phyloP scores from a whole-genome alignment of 2,797 vertebrate genomes.

The Sebastes taczanowskii region DNA sequence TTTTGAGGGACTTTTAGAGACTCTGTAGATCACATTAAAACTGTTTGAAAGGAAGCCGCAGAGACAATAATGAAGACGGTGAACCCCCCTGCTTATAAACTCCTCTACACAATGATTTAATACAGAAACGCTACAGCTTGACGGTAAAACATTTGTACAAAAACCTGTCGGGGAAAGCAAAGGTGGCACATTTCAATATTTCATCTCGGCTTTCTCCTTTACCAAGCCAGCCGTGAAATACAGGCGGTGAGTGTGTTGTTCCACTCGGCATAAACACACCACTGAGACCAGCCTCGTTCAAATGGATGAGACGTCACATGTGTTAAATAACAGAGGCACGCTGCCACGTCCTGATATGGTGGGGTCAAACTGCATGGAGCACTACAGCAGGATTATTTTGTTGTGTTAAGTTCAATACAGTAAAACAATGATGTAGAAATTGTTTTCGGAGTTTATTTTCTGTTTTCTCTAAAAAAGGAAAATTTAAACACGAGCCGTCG shows the following conservation, averaged over 20 bases:
- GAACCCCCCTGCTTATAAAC: background rate
- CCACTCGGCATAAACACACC: conserved; percentile 13
- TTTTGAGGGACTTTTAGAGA: background rate
- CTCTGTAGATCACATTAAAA: background rate
- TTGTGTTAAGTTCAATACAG: background rate
- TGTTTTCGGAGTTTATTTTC: background rate
- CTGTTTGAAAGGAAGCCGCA: background rate
- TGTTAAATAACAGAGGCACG: conserved; percentile 36
- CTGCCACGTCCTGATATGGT: conserved; percentile 15
- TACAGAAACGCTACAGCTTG: background rate
- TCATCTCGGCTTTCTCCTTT: conserved; percentile 15
- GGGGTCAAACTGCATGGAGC: background rate
- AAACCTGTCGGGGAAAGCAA: conserved; percentile 4
- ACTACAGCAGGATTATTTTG: background rate
- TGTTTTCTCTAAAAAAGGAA: background rate
- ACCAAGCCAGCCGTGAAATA: conserved; percentile 37
- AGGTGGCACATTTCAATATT: conserved; percentile 30
- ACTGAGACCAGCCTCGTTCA: conserved; percentile 34
- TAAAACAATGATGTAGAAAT: background rate
- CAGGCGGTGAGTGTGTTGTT: conserved; percentile 28
- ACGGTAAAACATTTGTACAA: background rate
- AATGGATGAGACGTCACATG: conserved; percentile 41
- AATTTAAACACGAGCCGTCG: background rate
- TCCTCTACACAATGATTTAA: background rate
- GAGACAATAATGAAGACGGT: background rate